These are phyloP conservation scores for Aplidium turbinatum DNA, from an alignment of 23 tunicate genomes.

Conservation along the genomic window DNA sequence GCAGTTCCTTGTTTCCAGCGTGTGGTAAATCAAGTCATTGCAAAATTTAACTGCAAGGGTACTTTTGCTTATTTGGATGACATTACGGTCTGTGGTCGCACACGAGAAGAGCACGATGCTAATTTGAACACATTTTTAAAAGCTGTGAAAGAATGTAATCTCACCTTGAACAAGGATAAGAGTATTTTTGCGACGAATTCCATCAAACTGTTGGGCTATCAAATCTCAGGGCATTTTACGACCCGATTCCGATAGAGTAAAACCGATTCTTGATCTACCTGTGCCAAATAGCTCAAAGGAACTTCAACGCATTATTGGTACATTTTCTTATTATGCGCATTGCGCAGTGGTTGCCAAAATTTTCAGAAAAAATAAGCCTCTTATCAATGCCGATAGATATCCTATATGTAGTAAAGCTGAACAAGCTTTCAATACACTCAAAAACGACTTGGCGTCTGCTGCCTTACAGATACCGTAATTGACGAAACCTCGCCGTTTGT, in stretches of 20 bases:
- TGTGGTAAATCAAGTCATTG: background rate
- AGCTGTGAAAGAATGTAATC: constrained; percentile 9
- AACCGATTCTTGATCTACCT: constrained; percentile 14
- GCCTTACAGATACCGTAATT: no score
- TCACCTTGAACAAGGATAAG: constrained; percentile 5
- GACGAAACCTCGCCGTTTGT: constrained; percentile 21
- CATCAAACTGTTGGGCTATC: background rate
- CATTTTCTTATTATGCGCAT: constrained; percentile 23
- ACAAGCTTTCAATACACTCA: constrained; percentile 8
- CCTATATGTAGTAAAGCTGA: constrained; percentile 10
- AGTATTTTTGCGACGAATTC: constrained; percentile 2
- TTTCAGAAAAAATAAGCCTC: constrained; percentile 23
- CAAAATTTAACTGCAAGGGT: constrained; percentile 1
- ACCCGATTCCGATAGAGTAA: constrained; percentile 14
- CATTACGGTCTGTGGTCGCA: constrained; percentile 5
- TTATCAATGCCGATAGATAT: background rate
- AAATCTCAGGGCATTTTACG: background rate
- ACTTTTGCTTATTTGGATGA: constrained; percentile 12
- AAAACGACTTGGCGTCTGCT: no score
- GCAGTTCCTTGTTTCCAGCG: constrained; percentile 18
- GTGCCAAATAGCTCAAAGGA: constrained; percentile 8
- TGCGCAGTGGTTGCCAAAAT: constrained; percentile 33
- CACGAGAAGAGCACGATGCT: constrained; percentile 14
- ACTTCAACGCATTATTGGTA: constrained; percentile 9
- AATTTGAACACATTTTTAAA: background rate